Evolutionary conservation across 2,888 invertebrate species (phyloP).

Genomic region (Tribolium freemani): DNA sequence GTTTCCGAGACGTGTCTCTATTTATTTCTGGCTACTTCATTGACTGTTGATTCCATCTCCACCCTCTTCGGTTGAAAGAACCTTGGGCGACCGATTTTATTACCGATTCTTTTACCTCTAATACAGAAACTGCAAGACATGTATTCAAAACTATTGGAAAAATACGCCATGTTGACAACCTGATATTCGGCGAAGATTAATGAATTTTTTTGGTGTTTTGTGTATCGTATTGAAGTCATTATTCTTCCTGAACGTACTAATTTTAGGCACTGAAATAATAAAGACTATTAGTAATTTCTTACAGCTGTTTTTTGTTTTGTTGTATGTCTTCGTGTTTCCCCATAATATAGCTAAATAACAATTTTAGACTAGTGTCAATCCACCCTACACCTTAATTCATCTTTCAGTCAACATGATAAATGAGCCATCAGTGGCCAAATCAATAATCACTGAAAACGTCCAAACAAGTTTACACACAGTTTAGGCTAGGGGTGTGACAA

Average conservation of each 20-base stretch:
- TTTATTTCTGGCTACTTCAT: slow-evolving; percentile 59
- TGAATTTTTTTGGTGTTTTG: neutral
- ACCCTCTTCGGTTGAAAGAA: slow-evolving; percentile 34
- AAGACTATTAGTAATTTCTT: neutral
- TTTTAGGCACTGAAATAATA: neutral
- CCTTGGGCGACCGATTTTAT: slow-evolving; percentile 47
- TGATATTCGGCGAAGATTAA: neutral
- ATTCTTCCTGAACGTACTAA: neutral
- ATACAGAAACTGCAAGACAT: too few relatives aligned
- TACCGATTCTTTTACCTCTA: slow-evolving; percentile 26
- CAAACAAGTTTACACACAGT: slow-evolving; percentile 30
- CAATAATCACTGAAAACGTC: slow-evolving; percentile 36
- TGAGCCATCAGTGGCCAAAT: slow-evolving; percentile 27
- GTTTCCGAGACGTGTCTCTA: slow-evolving; percentile 60
- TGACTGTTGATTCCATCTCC: slow-evolving; percentile 48
- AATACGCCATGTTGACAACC: neutral
- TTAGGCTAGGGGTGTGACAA: slow-evolving; percentile 17
- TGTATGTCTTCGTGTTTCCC: neutral
- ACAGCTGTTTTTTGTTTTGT: neutral
- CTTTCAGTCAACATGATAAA: slow-evolving; percentile 38
- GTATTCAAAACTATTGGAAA: neutral
- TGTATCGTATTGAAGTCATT: neutral
- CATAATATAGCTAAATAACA: neutral
- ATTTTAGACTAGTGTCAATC: slow-evolving; percentile 30
- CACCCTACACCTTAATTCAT: slow-evolving; percentile 34